Conservation (phyloP, 2,113 vertebrate genomes). For the Phocoena sinus region DNA sequence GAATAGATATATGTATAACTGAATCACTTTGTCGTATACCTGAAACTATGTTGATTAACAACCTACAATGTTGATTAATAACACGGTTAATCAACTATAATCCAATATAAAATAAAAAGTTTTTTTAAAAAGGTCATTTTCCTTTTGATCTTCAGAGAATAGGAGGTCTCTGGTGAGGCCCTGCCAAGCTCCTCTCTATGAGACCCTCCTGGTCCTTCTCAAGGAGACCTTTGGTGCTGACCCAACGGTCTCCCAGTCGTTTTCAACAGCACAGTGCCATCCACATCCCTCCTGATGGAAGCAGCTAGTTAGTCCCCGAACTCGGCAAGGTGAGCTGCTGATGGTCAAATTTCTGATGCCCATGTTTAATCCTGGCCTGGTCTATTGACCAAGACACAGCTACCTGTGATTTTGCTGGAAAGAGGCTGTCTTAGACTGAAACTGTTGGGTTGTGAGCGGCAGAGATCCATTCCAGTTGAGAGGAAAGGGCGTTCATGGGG, state of each 20-base stretch:
- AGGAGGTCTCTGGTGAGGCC: not conserved
- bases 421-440: not conserved
- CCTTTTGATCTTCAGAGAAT: not conserved
- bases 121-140: not conserved
- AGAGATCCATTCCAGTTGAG: not conserved
- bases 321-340: too few relatives aligned
- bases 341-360: not conserved
- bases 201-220: not conserved
- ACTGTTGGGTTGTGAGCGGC: not conserved
- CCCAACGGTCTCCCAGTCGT: not conserved
- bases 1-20: too few relatives aligned
- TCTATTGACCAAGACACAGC: not conserved
- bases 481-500: rapidly evolving
- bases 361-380: too few relatives aligned
- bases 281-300: not conserved
- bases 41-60: too few relatives aligned
- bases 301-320: too few relatives aligned
- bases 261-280: rapidly evolving
- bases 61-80: too few relatives aligned
- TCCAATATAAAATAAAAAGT: too few relatives aligned
- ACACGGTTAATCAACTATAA: too few relatives aligned
- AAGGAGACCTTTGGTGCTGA: not conserved
- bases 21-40: too few relatives aligned
- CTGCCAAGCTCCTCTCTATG: not conserved
- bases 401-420: not conserved